Evolutionary conservation across 1,140 invertebrate species (phyloP).

Genomic region (Hesperophylax magnus): DNA sequence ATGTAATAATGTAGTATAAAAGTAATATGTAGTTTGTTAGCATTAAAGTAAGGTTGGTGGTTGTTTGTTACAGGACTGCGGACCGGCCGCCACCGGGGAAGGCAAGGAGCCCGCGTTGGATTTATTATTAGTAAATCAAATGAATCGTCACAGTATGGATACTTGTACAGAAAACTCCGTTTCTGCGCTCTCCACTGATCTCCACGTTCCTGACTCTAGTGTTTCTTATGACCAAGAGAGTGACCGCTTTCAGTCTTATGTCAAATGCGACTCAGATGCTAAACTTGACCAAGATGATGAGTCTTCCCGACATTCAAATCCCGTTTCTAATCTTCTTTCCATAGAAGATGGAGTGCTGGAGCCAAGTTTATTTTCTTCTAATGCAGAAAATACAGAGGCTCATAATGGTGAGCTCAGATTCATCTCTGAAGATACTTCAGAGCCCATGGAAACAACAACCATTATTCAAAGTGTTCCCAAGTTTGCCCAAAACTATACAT

Average conservation of each 20-base stretch:
- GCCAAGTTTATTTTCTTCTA: neutral
- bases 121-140: constrained; percentile 66
- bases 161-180: constrained; percentile 32
- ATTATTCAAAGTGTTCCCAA: constrained; percentile 69
- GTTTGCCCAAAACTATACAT: constrained; percentile 67
- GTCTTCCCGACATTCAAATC: constrained; percentile 2
- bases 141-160: constrained; percentile 48
- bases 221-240: constrained; percentile 32
- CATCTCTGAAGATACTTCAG: constrained; percentile 63
- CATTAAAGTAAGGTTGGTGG: no score
- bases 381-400: constrained; percentile 59
- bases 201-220: constrained; percentile 41
- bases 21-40: no score
- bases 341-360: constrained; percentile 24
- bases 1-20: no score
- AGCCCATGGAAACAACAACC: constrained; percentile 63
- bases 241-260: constrained; percentile 9
- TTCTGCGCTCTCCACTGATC: constrained; percentile 33
- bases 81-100: constrained; percentile 65
- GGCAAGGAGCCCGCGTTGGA: constrained; percentile 67
- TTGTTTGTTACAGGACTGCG: constrained; percentile 65
- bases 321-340: constrained; percentile 5
- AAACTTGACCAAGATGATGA: constrained; percentile 10
- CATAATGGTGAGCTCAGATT: constrained; percentile 64
- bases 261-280: constrained; percentile 23